These are phyloP conservation scores for Eulemur mongoz DNA, from an alignment of 2,797 vertebrate species.

Conservation along the genomic window DNA sequence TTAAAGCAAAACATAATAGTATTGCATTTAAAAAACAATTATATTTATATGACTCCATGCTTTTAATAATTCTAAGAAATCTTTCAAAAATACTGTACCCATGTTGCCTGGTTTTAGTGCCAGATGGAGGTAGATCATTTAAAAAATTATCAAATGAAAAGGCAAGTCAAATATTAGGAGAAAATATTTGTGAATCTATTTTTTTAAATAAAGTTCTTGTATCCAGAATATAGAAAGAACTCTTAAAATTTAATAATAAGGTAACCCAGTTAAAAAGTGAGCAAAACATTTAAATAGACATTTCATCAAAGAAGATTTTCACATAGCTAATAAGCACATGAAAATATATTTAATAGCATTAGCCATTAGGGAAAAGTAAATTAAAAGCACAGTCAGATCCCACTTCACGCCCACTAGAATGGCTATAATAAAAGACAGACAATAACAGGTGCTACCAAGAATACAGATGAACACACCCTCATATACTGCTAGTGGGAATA, in stretches of 20 bases:
- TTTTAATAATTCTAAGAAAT: conserved; percentile 34
- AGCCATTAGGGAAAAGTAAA: conserved; percentile 19
- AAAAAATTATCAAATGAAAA: conserved; percentile 28
- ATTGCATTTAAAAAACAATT: not conserved
- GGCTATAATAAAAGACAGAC: not conserved
- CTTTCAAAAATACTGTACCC: not conserved
- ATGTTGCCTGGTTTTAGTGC: not conserved
- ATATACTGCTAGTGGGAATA: not conserved
- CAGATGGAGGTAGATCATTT: not conserved
- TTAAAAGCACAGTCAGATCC: conserved; percentile 11
- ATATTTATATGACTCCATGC: not conserved
- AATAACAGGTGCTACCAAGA: not conserved
- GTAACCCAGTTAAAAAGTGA: not conserved
- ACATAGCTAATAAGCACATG: not conserved
- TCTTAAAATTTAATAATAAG: not conserved
- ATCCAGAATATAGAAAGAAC: conserved; percentile 15
- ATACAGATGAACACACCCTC: not conserved
- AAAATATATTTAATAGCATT: not conserved
- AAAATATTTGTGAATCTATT: not conserved
- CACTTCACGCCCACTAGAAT: not conserved
- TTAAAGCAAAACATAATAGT: not conserved
- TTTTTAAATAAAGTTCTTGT: not conserved
- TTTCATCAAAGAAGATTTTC: conserved; percentile 22
- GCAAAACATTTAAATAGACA: not conserved
- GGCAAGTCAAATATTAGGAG: not conserved